A percentile compares a stretch with the other conserved stretches of the same genome.
These are phyloP conservation scores for Enteromius viviparus DNA, from an alignment of 2,797 vertebrate species.

Conservation along the genomic window DNA sequence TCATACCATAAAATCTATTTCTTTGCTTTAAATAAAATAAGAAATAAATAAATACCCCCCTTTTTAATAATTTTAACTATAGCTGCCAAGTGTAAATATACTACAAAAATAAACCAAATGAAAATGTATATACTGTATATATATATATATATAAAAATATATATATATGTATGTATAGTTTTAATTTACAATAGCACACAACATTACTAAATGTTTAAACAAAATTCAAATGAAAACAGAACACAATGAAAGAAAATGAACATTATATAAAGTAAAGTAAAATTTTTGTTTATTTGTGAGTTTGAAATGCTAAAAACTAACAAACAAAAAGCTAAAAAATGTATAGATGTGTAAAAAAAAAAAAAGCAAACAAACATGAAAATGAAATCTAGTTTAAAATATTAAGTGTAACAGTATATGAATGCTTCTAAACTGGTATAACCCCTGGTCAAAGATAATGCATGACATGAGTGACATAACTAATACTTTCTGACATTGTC, in stretches of 20 bases:
- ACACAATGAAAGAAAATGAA: not conserved
- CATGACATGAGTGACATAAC: constrained; percentile 14
- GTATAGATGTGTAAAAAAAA: not conserved
- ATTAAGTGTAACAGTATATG: not conserved
- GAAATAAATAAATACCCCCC: too few relatives aligned
- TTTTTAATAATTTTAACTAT: too few relatives aligned
- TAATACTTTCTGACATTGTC: not conserved
- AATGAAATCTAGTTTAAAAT: not conserved
- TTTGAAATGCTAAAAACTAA: not conserved
- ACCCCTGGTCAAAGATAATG: constrained; percentile 39
- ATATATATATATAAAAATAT: too few relatives aligned
- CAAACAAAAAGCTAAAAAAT: not conserved
- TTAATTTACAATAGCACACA: too few relatives aligned
- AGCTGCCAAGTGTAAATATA: not conserved
- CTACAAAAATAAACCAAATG: too few relatives aligned
- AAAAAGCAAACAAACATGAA: not conserved
- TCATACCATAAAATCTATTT: too few relatives aligned
- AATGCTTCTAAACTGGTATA: not conserved
- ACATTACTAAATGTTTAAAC: not conserved
- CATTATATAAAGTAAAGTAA: not conserved
- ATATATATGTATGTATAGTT: too few relatives aligned
- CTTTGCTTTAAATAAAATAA: too few relatives aligned
- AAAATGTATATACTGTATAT: too few relatives aligned
- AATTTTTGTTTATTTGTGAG: not conserved
- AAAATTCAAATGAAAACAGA: not conserved